Base-by-base conservation (phyloP, 2,888 invertebrate genomes). In the Allolobophora icterica region DNA sequence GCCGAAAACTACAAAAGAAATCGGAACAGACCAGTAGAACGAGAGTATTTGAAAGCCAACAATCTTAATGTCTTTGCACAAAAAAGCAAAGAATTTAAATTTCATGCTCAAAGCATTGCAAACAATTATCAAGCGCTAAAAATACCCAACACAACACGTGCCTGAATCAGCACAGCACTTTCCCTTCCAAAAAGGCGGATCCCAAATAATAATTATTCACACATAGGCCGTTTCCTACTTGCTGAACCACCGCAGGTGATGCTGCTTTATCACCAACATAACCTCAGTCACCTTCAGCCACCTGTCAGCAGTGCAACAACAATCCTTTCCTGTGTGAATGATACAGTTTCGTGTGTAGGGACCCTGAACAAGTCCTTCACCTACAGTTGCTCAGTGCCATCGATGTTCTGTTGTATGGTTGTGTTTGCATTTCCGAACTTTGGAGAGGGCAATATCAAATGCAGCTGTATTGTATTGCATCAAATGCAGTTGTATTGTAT, bases 1-100 rank as follows among this genome's bases (percentile, higher is more conserved):
- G 90, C 90, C 6, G 90, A 90, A 35, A 90, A 90, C 90, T 90
- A 38, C 45, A 90, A 52, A 33, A 90, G 58, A 90, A 58, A 90
- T 35, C 58, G 8, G 24, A 89, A 42, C 40, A 89, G 35, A 24
- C 33, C 33, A 89, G 11, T 40, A 89, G 40, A 89, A 40, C 11
- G 1, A 30, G 30, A 89, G 24, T 30, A 21, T 30, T 30, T 38
- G n/a, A 24, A 30, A 89, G 24, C 34, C 89, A 13, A 89, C 15
- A 30, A 52, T 24, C 1, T 52, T 1, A 24, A 71, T 11, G 71
- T n/a, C 52, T 71, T 71, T 71, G 71, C 71, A 71, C 13, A 11
- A n/a, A 71, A n/a, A n/a, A n/a, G n/a, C 30, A 71, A 8, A n/a
- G 71, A 71, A n/a, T n/a, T n/a, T 6, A 30, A n/a, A 71, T n/a